Base-by-base conservation (phyloP, 2,797 vertebrate genomes). In the Sebastes ruberrimus region DNA sequence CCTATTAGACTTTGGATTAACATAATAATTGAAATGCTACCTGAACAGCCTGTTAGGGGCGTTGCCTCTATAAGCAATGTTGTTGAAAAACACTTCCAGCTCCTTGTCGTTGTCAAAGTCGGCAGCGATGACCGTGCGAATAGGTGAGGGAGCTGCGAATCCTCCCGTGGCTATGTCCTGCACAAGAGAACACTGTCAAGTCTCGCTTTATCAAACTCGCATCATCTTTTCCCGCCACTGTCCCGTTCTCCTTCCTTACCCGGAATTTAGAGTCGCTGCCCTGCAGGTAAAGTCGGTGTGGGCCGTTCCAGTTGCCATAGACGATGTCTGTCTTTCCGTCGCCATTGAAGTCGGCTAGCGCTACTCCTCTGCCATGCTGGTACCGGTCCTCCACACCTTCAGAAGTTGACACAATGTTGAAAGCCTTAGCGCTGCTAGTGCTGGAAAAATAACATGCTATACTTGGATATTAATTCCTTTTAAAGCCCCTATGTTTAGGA, bases 251-350 rank as follows among this genome's bases (percentile, higher is more conserved):
- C n/a, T 56, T 22, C 38, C 95, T 95, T 92, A 98, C 98, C 95
- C 94, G 94, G 83, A 99, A 99, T 16, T 89, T 96, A 72, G 95
- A 80, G 4, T 96, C 91, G 1, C 86, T 93, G 6, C 88, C 95
- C 94, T 99, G 98, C 90, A 99, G 94, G 78, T 95, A 98, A 25
- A 99, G 97, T 83, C 97, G 96, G 88, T 99, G 97, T 0, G 97
- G 97, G 22, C 98, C 98, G 0, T 98, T 99, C 98, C 98, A 99
- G 94, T 99, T 99, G 60, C 98, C 98, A 0, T 99, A 99, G 65
- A 98, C 97, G 0, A 99, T 96, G 85, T 99, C 98, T 2, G 98
- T 97, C 86, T 96, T 97, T 23, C 97, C 96, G 0, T 99, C 98
- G 0, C 97, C 96, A 68, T 99, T 98, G 82, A 99, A 99, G 93